These are phyloP conservation scores for Ceratotherium simum DNA, from an alignment of 2,113 vertebrate genomes.

Conservation along the genomic window DNA sequence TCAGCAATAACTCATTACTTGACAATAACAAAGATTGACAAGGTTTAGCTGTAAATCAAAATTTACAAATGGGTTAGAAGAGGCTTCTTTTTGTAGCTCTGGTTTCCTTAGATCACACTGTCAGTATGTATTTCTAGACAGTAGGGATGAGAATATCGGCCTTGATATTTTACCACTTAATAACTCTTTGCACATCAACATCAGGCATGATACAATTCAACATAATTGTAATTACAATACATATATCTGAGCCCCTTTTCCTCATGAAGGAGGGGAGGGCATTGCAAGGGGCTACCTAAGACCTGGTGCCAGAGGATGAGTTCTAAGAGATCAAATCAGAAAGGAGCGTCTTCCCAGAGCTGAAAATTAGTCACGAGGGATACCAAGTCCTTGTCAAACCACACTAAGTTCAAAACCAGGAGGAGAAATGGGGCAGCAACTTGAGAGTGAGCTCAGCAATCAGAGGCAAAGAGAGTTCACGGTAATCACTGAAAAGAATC, in stretches of 20 bases:
- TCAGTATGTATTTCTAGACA: background rate
- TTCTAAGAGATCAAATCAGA: background rate
- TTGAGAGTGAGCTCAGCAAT: background rate
- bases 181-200: background rate
- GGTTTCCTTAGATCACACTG: background rate
- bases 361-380: background rate
- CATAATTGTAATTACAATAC: background rate
- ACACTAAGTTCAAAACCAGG: background rate
- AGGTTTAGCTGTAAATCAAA: constrained; percentile 5
- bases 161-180: background rate
- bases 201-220: background rate
- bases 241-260: background rate
- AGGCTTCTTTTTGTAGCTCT: background rate
- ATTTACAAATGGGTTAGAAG: background rate
- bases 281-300: background rate
- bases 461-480: background rate
- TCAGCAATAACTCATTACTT: background rate
- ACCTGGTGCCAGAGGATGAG: background rate
- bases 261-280: background rate
- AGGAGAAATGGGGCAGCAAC: background rate
- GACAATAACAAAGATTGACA: constrained; percentile 12
- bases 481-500: background rate
- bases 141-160: background rate
- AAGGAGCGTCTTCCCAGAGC: background rate
- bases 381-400: background rate